Base-by-base conservation (phyloP, 1,140 invertebrate genomes). In the Oryzaephilus surinamensis region DNA sequence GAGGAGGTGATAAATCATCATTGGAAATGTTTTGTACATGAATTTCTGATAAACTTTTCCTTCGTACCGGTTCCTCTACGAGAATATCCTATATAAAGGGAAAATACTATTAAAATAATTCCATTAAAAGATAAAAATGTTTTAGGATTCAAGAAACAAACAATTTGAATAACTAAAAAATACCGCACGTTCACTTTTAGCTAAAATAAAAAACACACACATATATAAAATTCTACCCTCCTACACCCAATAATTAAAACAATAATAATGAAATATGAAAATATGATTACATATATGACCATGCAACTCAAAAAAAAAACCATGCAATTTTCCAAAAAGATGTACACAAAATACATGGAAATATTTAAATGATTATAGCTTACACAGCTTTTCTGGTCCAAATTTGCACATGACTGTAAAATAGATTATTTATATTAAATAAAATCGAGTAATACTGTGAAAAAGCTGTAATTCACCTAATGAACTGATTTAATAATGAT, bases 371-470 rank as follows among this genome's bases (percentile, higher is more conserved):
- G 24, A 34, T n/a, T n/a, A 41, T 43, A n/a, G 57, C 65, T 69
- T 69, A 69, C 65, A 62, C 57, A 55, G 55, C 62, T 55, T 55
- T 54, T 59, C 55, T 48, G 59, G 54, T 64, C 61, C 52, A 69
- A 53, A 60, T 64, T 63, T 57, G 62, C 57, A 58, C 62, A 68
- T 43, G 65, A 68, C 65, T 67, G 64, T 19, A 66, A 57, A 49
- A 46, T 38, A 47, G 17, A 31, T 8, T 11, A 28, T 11, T 43
- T 17, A 27, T 21, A 4, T 36, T 31, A 38, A 28, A 38, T 30
- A 24, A 4, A 11, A 6, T 24, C 8, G n/a, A n/a, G n/a, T n/a
- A n/a, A n/a, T n/a, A n/a, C n/a, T n/a, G n/a, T n/a, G n/a, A n/a
- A n/a, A n/a, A n/a, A n/a, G n/a, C n/a, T n/a, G n/a, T n/a, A n/a